Evolutionary conservation across 1,140 invertebrate genomes (phyloP).

Genomic region (Drosophila bocki): DNA sequence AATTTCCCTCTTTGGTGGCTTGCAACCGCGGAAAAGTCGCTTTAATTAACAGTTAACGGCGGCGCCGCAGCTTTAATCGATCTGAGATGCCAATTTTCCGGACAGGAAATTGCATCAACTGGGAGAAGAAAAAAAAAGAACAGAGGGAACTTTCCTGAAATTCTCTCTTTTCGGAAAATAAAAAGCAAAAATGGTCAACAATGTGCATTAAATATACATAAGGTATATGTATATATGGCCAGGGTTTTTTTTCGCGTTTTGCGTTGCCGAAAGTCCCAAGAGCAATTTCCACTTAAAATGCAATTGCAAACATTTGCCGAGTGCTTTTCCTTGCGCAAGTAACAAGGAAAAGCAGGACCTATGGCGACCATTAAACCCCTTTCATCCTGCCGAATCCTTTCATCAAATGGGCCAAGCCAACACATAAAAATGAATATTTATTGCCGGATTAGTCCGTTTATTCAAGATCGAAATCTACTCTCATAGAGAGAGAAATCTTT

Average conservation of each 20-base stretch:
- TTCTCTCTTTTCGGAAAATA: neutral
- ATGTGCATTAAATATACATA: conserved; percentile 16
- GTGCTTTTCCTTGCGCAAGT: conserved; percentile 3
- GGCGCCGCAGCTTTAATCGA: conserved; percentile 25
- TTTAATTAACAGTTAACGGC: conserved; percentile 23
- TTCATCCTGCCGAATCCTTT: conserved; percentile 1
- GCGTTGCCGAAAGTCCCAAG: conserved; percentile 20
- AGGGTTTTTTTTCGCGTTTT: neutral
- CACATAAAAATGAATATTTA: conserved; percentile 36
- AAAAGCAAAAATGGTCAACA: conserved; percentile 4
- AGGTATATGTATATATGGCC: conserved; percentile 1
- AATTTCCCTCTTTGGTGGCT: conserved; percentile 1
- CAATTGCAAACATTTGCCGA: conserved; percentile 52
- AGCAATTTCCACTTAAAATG: conserved; percentile 60
- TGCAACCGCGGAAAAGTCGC: conserved; percentile 10
- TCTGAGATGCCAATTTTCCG: conserved; percentile 8
- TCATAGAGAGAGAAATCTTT: neutral
- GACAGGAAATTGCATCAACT: conserved; percentile 9
- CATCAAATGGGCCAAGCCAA: conserved; percentile 4
- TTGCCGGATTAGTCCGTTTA: conserved; percentile 25
- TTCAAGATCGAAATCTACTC: neutral
- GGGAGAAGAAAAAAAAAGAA: neutral
- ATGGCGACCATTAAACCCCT: conserved; percentile 5
- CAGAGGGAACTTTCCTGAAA: neutral
- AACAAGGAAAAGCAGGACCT: neutral